Percentiles rank a stretch among this genome's conserved stretches.
Conservation (phyloP, 1,140 invertebrate genomes). For the Saccostrea glomerata region DNA sequence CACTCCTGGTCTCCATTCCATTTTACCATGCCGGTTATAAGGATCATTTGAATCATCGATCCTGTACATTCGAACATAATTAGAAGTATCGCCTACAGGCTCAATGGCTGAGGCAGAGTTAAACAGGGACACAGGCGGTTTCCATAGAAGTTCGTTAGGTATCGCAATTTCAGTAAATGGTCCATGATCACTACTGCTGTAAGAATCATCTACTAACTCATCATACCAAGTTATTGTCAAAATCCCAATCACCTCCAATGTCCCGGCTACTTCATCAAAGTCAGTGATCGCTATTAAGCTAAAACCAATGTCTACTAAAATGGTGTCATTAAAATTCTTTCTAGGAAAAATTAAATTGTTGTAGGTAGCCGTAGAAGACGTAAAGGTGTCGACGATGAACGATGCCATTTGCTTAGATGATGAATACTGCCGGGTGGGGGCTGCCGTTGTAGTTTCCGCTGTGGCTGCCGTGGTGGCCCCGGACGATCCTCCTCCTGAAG, state of each 20-base stretch:
- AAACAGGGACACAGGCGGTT: constrained; percentile 46
- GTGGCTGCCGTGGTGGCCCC: background rate
- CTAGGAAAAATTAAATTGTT: constrained; percentile 44
- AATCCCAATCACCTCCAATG: constrained; percentile 53
- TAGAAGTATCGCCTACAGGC: constrained; percentile 41
- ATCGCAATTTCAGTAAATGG: constrained; percentile 49
- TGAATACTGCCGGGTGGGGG: background rate
- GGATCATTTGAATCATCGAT: background rate
- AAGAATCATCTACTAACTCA: constrained; percentile 41
- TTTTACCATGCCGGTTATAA: background rate
- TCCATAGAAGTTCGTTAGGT: constrained; percentile 44
- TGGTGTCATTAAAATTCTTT: background rate
- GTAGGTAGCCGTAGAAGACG: constrained; percentile 37
- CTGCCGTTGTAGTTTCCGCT: background rate
- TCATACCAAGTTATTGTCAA: constrained; percentile 46
- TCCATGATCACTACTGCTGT: constrained; percentile 32
- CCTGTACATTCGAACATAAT: constrained; percentile 37
- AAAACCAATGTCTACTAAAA: constrained; percentile 46
- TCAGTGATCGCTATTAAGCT: constrained; percentile 44
- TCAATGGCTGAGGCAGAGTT: constrained; percentile 48
- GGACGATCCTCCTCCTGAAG: background rate
- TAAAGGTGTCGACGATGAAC: constrained; percentile 42
- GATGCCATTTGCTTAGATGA: background rate
- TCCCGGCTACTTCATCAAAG: constrained; percentile 55
- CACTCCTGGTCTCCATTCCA: constrained; percentile 50